Evolutionary conservation across 2,797 vertebrate species (phyloP).

Genomic region (Morus bassanus): DNA sequence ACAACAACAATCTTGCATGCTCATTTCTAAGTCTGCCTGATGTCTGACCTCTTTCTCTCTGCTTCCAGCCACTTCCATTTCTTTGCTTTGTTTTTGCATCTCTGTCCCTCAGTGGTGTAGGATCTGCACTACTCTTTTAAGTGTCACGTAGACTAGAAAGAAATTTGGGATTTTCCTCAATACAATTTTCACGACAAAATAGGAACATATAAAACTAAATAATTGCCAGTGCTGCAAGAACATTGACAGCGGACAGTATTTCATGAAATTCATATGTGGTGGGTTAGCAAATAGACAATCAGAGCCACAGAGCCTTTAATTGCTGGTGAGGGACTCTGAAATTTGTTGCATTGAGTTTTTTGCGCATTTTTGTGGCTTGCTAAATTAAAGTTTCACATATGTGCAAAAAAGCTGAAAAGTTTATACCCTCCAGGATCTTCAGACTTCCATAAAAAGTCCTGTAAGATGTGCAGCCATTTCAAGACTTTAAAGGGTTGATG

Average conservation of each 20-base stretch:
- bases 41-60: neutral
- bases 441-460: neutral
- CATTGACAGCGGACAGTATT: neutral
- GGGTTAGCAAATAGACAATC: neutral
- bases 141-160: neutral
- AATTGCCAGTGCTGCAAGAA: neutral
- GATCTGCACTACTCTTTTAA: neutral
- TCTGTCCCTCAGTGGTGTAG: neutral
- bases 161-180: slow-evolving; percentile 1
- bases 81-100: neutral
- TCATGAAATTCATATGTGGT: neutral
- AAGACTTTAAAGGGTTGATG: neutral
- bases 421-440: neutral
- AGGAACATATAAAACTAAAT: neutral
- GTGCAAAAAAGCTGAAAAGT: neutral
- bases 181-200: neutral
- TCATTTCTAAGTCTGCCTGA: neutral
- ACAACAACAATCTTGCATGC: neutral
- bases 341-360: neutral
- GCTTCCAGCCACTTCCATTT: neutral
- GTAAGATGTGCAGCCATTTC: neutral
- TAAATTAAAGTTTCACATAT: neutral
- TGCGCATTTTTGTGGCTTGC: neutral
- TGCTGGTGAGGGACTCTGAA: neutral
- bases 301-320: neutral